A percentile compares a stretch with the other conserved stretches of the same genome.
Conservation (phyloP, 2,113 vertebrate species). For the Oreocharis arfaki region DNA sequence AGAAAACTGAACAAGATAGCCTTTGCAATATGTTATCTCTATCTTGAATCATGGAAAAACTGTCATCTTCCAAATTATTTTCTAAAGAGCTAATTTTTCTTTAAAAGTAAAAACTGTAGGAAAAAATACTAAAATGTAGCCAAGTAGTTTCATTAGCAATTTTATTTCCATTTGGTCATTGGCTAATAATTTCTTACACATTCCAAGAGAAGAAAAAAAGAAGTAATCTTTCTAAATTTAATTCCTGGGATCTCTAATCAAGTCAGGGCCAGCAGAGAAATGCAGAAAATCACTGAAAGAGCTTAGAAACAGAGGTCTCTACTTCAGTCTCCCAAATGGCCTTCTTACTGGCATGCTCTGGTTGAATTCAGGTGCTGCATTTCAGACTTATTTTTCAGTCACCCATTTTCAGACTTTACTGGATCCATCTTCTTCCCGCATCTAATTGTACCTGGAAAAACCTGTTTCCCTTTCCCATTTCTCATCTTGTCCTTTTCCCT, state of each 20-base stretch:
- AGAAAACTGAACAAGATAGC: neutral
- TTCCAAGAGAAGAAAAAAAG: neutral
- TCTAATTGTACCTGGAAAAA: neutral
- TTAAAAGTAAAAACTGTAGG: neutral
- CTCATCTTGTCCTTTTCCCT: neutral
- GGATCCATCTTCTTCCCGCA: neutral
- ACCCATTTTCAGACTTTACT: neutral
- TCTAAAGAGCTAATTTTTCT: neutral
- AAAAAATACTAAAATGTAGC: neutral
- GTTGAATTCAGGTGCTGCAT: accelerated
- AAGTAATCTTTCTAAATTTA: neutral
- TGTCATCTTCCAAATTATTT: neutral
- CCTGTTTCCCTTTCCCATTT: neutral
- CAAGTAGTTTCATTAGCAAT: neutral
- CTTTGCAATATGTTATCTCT: neutral
- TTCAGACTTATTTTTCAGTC: neutral
- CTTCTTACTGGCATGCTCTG: neutral
- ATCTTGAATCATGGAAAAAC: neutral
- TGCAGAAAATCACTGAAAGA: neutral
- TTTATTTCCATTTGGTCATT: neutral
- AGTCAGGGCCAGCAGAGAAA: neutral
- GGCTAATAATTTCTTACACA: neutral
- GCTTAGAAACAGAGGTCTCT: neutral
- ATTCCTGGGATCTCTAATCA: neutral
- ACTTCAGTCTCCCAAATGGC: neutral